Evolutionary conservation across 1,140 invertebrate species (phyloP).

Genomic region (Drosophila punjabiensis): DNA sequence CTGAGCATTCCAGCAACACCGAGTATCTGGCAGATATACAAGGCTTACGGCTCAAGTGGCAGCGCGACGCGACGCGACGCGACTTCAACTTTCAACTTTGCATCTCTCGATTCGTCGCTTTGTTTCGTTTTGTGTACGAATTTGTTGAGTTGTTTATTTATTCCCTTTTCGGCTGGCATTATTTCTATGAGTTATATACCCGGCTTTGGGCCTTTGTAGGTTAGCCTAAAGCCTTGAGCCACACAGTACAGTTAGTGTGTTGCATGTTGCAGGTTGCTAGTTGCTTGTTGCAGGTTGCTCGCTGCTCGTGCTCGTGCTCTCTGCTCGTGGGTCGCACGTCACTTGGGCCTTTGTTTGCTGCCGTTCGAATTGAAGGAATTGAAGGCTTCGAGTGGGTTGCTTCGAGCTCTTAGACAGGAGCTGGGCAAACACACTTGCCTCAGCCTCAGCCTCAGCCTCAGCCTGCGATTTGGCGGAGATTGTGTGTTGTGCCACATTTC

Average conservation of each 20-base stretch:
- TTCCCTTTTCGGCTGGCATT: constrained; percentile 47
- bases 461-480: constrained; percentile 3
- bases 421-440: constrained; percentile 65
- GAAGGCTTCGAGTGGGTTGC: constrained; percentile 62
- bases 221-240: constrained; percentile 49
- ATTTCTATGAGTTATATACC: constrained; percentile 42
- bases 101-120: constrained; percentile 46
- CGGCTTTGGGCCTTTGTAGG: constrained; percentile 43
- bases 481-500: constrained; percentile 43
- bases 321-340: constrained; percentile 50
- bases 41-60: constrained; percentile 55
- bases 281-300: constrained; percentile 35
- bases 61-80: constrained; percentile 35
- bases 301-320: constrained; percentile 4
- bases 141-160: constrained; percentile 44
- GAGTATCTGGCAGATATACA: constrained; percentile 69
- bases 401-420: constrained; percentile 59
- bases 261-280: constrained; percentile 35
- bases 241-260: constrained; percentile 62
- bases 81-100: constrained; percentile 75
- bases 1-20: background rate
- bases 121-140: constrained; percentile 24
- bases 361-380: constrained; percentile 62
- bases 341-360: constrained; percentile 66
- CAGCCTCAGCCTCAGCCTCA: too few relatives aligned